Evolutionary conservation across 2,113 vertebrate genomes (phyloP), one percentile per base, ranked within the genome.

Genomic region (Ranitomeya variabilis): DNA sequence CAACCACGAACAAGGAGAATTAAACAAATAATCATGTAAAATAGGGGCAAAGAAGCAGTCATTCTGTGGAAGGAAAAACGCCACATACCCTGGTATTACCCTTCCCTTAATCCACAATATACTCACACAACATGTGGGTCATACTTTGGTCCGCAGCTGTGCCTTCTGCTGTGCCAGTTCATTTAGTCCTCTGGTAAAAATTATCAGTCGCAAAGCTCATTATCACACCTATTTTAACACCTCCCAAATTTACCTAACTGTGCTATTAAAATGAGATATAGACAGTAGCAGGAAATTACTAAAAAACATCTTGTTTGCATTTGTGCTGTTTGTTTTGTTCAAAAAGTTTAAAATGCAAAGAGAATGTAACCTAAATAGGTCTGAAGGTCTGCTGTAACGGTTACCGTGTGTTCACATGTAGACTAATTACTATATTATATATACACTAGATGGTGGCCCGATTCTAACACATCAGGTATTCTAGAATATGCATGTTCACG

Each of bases 161-260:
- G 45, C 57, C n/a, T 13, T n/a, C 37, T 83, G 16, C 45, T 52
- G 19, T 67, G 11, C 19, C 45, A 66, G 2, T 80, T 80, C 14
- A 31, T 54, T 80, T 5, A 7, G n/a, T 16, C 78, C n/a, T 59
- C 55, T 26, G 66, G 11, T 51, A 51, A 51, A 83, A 19, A 18
- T 13, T 19, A 51, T 37, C 31, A 83, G 19, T 52, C 37, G 1
- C 26, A 9, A 13, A 19, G 18, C 31, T 83, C 11, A 66, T 37
- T 62, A 74, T 86, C 57, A 86, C 85, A 78, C 85, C 85, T 78
- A 86, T 78, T 78, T 59, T 86, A 60, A 78, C 85, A 78, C 85
- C 85, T 60, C 73, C 73, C 73, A 4, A n/a, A 74, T 16, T 21
- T 76, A 85, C 59, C 8, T 23, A 19, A 16, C 19, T 60, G 4